Evolutionary conservation across 2,888 invertebrate genomes (phyloP).

Genomic region (Bursaphelenchus okinawaensis): DNA sequence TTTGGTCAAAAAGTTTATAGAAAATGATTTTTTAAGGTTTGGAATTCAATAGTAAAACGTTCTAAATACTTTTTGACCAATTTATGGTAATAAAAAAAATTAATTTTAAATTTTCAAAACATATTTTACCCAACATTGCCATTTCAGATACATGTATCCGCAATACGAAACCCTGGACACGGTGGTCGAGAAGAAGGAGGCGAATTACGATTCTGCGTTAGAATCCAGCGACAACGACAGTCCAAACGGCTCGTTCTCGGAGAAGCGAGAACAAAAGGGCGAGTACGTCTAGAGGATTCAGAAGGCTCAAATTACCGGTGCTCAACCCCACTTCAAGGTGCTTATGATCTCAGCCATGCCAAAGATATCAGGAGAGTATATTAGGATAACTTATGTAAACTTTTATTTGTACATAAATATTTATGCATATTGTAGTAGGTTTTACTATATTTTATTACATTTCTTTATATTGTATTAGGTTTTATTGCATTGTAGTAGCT

Average conservation of each 20-base stretch:
- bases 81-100: too few relatives aligned
- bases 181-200: background rate
- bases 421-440: background rate
- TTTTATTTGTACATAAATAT: background rate
- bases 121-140: background rate
- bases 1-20: too few relatives aligned
- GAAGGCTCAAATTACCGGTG: background rate
- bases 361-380: background rate
- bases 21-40: too few relatives aligned
- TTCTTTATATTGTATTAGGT: background rate
- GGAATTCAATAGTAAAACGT: too few relatives aligned
- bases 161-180: conserved; percentile 12
- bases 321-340: too few relatives aligned
- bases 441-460: background rate
- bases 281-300: background rate
- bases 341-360: background rate
- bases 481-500: background rate
- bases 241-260: conserved; percentile 10
- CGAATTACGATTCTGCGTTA: conserved; percentile 10
- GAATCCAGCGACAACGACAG: background rate
- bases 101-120: too few relatives aligned
- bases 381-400: too few relatives aligned
- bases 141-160: conserved; percentile 3
- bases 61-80: too few relatives aligned
- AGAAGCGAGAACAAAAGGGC: background rate